phyloP scores from a whole-genome alignment of 2,888 invertebrate species.

The Noctuana brunneofusca region DNA sequence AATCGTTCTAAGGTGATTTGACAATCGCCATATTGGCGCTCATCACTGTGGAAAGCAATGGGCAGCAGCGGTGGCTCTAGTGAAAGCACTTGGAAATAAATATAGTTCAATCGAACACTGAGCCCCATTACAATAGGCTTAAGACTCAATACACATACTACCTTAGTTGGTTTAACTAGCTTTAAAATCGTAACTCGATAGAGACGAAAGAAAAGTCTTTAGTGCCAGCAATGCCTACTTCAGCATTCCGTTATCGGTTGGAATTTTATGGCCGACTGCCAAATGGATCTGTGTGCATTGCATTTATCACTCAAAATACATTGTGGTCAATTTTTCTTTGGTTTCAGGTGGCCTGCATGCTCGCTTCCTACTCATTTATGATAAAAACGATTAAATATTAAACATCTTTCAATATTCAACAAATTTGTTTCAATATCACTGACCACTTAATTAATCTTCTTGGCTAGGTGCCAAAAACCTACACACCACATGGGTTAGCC shows the following conservation, averaged over 20 bases:
- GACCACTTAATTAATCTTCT: not conserved
- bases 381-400: too few species aligned
- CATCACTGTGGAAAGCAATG: too few species aligned
- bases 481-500: not conserved
- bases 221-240: slow-evolving; percentile 55
- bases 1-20: too few species aligned
- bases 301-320: slow-evolving; percentile 13
- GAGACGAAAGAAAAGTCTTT: slow-evolving; percentile 39
- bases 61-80: too few species aligned
- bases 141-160: too few species aligned
- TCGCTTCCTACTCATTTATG: too few species aligned
- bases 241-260: slow-evolving; percentile 72
- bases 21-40: too few species aligned
- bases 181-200: not conserved
- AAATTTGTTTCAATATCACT: not conserved
- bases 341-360: too few species aligned
- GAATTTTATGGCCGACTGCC: slow-evolving; percentile 63
- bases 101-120: too few species aligned
- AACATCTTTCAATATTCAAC: not conserved
- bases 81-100: too few species aligned
- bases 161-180: not conserved
- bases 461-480: slow-evolving; percentile 8
- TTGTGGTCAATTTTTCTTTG: slow-evolving; percentile 30
- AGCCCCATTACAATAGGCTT: too few species aligned
- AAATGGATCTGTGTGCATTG: slow-evolving; percentile 54